phyloP scores from a whole-genome alignment of 2,797 vertebrate genomes.

The Trichosurus vulpecula region DNA sequence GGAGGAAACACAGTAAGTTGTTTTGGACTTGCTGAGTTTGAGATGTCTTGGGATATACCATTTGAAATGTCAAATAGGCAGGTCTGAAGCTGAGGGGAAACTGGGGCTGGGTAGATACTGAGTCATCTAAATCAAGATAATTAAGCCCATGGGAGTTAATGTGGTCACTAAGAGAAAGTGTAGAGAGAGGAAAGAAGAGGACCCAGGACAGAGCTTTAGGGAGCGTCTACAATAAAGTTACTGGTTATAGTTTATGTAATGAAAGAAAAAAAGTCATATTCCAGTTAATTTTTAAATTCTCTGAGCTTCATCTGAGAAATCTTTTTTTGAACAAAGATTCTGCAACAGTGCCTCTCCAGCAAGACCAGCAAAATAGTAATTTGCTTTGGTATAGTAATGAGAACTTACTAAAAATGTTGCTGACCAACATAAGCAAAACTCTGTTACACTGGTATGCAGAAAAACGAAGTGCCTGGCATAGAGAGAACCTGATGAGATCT shows the following conservation, averaged over 20 bases:
- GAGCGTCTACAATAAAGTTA: not conserved
- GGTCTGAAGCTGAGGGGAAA: not conserved
- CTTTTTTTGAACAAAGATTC: not conserved
- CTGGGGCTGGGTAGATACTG: not conserved
- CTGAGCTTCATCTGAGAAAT: conserved; percentile 7
- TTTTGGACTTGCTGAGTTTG: not conserved
- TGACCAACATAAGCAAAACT: not conserved
- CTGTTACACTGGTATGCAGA: not conserved
- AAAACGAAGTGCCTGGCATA: not conserved
- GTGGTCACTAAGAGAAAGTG: not conserved
- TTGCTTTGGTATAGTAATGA: not conserved
- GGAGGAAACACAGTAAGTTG: not conserved
- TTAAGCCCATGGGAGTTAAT: not conserved
- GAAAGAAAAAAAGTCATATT: not conserved
- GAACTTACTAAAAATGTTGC: not conserved
- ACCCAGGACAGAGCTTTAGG: not conserved
- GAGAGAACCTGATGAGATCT: conserved; percentile 3
- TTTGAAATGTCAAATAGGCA: not conserved
- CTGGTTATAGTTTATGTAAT: conserved; percentile 1
- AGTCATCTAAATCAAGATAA: not conserved
- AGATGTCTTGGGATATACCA: not conserved
- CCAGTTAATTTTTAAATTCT: conserved; percentile 27
- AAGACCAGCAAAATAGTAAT: not conserved
- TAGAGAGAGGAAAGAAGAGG: not conserved
- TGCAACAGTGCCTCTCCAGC: conserved; percentile 16